A percentile compares a stretch with the other conserved stretches of the same genome.
These are phyloP conservation scores for Ellobium chinense DNA, from an alignment of 2,888 invertebrate species.

Conservation along the genomic window DNA sequence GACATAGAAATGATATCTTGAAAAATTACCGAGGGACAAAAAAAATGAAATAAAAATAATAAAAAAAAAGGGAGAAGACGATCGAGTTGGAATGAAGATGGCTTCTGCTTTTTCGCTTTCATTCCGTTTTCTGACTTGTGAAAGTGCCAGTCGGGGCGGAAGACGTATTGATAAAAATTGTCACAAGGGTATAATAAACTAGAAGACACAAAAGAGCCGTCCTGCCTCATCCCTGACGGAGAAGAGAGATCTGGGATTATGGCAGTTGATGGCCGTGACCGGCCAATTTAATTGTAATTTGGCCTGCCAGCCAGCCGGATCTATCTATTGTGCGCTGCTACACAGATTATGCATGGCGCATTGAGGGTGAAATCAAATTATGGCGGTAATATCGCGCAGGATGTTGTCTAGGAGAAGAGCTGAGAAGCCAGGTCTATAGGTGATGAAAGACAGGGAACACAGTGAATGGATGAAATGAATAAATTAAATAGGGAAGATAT, in stretches of 20 bases:
- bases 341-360: constrained; percentile 21
- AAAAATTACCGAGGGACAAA: too few species aligned
- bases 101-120: background rate
- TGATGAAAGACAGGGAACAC: background rate
- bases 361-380: constrained; percentile 30
- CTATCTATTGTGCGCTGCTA: constrained; percentile 24
- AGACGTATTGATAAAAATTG: constrained; percentile 13
- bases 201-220: background rate
- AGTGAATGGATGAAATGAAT: constrained; percentile 16
- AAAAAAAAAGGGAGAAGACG: background rate
- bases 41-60: too few species aligned
- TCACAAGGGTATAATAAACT: constrained; percentile 36
- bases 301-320: constrained; percentile 23
- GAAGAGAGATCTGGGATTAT: constrained; percentile 29
- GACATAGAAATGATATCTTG: background rate
- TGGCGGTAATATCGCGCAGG: constrained; percentile 7
- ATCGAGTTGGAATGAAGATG: background rate
- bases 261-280: constrained; percentile 20
- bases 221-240: constrained; percentile 23
- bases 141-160: constrained; percentile 14
- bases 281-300: constrained; percentile 45
- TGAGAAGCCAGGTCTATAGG: background rate
- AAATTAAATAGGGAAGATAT: constrained; percentile 22
- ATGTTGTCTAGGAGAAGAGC: background rate
- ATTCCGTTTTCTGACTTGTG: background rate